phyloP scores from a whole-genome alignment of 2,797 vertebrate genomes.

The Sebastolobus alascanus region DNA sequence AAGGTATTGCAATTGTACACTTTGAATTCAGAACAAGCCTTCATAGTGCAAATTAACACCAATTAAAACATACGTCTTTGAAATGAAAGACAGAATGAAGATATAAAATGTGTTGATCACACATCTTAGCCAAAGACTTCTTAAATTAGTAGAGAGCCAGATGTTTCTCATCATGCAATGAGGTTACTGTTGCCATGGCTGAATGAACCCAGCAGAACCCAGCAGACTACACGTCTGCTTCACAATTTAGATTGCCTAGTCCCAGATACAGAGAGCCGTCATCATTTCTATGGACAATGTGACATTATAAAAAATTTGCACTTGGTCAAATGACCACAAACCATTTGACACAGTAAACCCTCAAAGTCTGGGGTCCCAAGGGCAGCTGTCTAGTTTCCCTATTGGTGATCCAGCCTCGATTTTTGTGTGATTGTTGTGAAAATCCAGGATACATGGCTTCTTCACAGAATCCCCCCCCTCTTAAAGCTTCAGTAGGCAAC shows the following conservation, averaged over 20 bases:
- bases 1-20: no score
- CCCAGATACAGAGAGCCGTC: no score
- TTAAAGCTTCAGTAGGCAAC: no score
- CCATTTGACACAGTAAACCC: background rate
- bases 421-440: background rate
- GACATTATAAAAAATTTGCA: background rate
- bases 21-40: background rate
- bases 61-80: no score
- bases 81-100: background rate
- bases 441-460: no score
- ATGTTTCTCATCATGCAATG: background rate
- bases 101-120: background rate
- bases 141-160: background rate
- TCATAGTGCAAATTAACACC: background rate
- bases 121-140: background rate
- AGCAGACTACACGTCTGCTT: no score
- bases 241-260: no score
- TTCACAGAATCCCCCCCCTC: no score
- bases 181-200: background rate
- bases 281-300: background rate
- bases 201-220: background rate
- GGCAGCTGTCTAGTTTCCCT: no score
- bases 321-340: background rate
- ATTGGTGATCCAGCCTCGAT: background rate
- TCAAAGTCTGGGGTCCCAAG: background rate